Evolutionary conservation across 2,797 vertebrate species (phyloP).

Genomic region (Ispidina lecontei): DNA sequence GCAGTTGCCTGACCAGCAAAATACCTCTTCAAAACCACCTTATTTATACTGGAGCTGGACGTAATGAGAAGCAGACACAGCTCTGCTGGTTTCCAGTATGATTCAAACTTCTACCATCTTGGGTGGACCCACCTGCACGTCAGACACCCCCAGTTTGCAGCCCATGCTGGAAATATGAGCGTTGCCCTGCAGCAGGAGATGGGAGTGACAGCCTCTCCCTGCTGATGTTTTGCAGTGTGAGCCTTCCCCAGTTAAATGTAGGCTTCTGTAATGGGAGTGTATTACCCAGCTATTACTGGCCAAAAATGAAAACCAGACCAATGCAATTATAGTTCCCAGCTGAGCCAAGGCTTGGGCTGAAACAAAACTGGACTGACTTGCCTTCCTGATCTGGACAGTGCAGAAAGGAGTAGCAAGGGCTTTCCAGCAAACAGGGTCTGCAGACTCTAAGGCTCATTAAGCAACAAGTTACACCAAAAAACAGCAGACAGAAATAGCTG

Average conservation of each 20-base stretch:
- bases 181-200: background rate
- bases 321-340: background rate
- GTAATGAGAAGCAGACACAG: background rate
- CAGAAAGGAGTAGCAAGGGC: background rate
- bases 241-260: background rate
- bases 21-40: background rate
- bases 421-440: background rate
- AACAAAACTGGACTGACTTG: background rate
- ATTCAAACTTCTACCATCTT: background rate
- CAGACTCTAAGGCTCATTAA: background rate
- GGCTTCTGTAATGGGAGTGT: background rate
- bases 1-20: background rate
- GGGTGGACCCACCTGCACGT: background rate
- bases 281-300: background rate
- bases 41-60: background rate
- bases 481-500: rapidly evolving
- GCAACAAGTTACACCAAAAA: background rate
- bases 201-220: background rate
- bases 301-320: background rate
- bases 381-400: background rate
- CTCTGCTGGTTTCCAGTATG: background rate
- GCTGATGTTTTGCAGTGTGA: background rate
- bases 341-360: background rate
- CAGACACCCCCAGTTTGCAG: background rate
- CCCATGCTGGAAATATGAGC: background rate